Percentiles rank a stretch among this genome's conserved stretches.
These are phyloP conservation scores for Zaprionus tsacasi DNA, from an alignment of 1,140 invertebrate genomes.

Conservation along the genomic window DNA sequence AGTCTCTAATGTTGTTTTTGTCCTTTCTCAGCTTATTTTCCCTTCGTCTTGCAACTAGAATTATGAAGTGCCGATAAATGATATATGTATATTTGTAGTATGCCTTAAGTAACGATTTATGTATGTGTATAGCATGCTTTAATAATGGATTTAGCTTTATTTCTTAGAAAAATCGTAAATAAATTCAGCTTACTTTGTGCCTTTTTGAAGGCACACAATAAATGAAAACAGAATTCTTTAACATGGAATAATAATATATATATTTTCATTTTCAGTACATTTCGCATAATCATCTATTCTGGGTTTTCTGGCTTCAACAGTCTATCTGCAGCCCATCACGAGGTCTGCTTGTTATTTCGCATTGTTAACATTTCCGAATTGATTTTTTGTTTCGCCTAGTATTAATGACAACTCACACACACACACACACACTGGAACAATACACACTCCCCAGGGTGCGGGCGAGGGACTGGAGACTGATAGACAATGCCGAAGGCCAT, in stretches of 20 bases:
- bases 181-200: neutral
- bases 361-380: constrained; percentile 15
- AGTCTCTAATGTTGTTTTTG: constrained; percentile 14
- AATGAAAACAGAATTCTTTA: neutral
- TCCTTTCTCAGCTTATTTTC: neutral
- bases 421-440: too few relatives aligned
- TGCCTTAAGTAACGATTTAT: neutral
- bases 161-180: neutral
- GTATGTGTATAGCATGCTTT: neutral
- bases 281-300: neutral
- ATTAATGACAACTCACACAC: constrained; percentile 22
- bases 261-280: constrained; percentile 1
- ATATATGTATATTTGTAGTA: neutral
- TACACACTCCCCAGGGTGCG: constrained; percentile 6
- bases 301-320: neutral
- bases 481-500: constrained; percentile 51
- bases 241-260: neutral
- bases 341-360: neutral
- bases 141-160: neutral
- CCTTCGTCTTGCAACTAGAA: neutral
- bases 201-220: neutral
- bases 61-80: constrained; percentile 7
- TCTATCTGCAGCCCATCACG: neutral
- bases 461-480: constrained; percentile 22
- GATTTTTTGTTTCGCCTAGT: constrained; percentile 17